Evolutionary conservation across 2,888 invertebrate species (phyloP).

Genomic region (Horisme vitalbata): DNA sequence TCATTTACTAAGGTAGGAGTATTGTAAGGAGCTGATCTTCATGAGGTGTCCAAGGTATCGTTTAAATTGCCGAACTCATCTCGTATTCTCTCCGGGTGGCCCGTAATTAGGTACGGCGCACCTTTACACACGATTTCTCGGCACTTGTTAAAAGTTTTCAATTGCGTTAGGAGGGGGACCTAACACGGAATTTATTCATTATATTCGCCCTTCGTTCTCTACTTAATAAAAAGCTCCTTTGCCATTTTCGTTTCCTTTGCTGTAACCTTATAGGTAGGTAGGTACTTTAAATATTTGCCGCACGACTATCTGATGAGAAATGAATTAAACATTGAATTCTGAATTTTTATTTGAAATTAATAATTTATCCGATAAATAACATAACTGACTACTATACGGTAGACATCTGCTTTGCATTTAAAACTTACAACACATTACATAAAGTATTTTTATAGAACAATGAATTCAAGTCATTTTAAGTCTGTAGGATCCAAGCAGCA

Average conservation of each 20-base stretch:
- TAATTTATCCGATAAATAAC: conserved; percentile 16
- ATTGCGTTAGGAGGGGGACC: conserved; percentile 77
- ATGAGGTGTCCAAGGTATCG: conserved; percentile 48
- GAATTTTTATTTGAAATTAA: conserved; percentile 64
- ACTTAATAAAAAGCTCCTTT: conserved; percentile 76
- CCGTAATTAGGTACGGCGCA: conserved; percentile 75
- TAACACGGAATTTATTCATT: conserved; percentile 81
- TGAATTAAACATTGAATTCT: conserved; percentile 68
- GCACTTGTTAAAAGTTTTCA: conserved; percentile 83
- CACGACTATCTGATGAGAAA: conserved; percentile 69
- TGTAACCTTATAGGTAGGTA: conserved; percentile 61
- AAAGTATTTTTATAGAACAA: too few species aligned
- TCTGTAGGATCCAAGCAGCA: conserved; percentile 51
- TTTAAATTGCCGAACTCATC: conserved; percentile 75
- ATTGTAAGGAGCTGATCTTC: conserved; percentile 68
- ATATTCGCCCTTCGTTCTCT: conserved; percentile 68
- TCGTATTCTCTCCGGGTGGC: conserved; percentile 66
- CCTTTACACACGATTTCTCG: conserved; percentile 81
- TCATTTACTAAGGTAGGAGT: conserved; percentile 45
- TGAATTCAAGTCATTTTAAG: too few species aligned
- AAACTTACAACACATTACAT: too few species aligned
- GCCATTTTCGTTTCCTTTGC: conserved; percentile 66
- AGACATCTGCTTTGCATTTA: too few species aligned
- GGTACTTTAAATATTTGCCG: conserved; percentile 79
- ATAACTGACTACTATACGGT: too few species aligned